phyloP scores from a whole-genome alignment of 2,797 vertebrate genomes.

The Orestias chungarensis region DNA sequence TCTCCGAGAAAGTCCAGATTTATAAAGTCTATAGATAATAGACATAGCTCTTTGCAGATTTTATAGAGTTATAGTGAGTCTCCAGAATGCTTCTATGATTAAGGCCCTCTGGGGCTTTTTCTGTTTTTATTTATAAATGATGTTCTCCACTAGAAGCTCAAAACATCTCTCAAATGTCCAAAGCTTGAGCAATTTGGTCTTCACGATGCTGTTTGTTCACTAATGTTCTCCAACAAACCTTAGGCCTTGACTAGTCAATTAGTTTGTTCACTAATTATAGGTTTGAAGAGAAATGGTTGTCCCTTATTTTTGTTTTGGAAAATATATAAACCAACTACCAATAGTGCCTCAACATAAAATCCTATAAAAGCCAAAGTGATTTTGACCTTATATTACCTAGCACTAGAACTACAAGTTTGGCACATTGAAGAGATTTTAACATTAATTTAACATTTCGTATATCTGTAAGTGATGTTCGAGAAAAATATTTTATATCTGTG shows the following conservation, averaged over 20 bases:
- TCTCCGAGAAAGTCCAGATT: not conserved
- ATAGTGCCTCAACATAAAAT: not conserved
- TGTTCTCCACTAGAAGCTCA: too few species aligned
- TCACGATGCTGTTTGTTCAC: not conserved
- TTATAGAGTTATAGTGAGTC: not conserved
- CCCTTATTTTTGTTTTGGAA: too few species aligned
- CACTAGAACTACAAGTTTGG: too few species aligned
- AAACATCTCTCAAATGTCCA: too few species aligned
- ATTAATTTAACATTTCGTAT: not conserved
- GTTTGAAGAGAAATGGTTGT: too few species aligned
- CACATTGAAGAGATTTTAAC: not conserved
- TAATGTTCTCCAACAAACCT: not conserved
- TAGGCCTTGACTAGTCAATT: not conserved
- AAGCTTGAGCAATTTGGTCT: too few species aligned
- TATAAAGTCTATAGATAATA: not conserved
- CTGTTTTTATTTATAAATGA: not conserved
- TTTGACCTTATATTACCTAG: too few species aligned
- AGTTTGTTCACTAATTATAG: too few species aligned
- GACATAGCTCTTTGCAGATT: not conserved
- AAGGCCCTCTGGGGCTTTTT: not conserved
- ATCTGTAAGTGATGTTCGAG: not conserved
- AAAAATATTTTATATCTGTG: not conserved
- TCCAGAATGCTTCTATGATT: not conserved
- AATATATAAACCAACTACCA: not conserved
- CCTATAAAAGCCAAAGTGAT: too few species aligned